Percentiles rank a stretch among this genome's conserved stretches.
Conservation (phyloP, 2,797 vertebrate species). For the Melopsittacus undulatus region DNA sequence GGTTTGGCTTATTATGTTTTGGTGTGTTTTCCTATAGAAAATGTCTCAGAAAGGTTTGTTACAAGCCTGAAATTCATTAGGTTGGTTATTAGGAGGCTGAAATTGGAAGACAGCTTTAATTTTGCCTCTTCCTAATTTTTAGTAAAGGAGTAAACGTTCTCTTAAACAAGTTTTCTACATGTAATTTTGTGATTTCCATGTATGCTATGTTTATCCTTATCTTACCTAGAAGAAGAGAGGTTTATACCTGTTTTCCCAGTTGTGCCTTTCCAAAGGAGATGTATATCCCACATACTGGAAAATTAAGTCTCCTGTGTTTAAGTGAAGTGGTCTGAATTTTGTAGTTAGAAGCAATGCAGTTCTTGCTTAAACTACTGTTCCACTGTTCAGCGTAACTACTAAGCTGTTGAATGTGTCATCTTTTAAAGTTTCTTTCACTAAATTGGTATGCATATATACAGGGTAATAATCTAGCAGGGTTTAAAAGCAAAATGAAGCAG, state of each 20-base stretch:
- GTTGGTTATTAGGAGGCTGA: neutral
- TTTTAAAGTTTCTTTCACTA: neutral
- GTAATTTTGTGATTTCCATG: neutral
- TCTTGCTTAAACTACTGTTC: neutral
- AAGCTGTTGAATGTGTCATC: neutral
- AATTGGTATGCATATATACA: fast-evolving
- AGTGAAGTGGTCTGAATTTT: neutral
- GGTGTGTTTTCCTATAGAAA: neutral
- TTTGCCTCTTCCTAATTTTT: neutral
- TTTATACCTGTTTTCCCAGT: neutral
- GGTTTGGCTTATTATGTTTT: neutral
- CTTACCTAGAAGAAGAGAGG: neutral
- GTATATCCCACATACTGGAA: neutral
- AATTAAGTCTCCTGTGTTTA: neutral
- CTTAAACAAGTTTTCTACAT: neutral
- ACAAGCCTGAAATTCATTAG: neutral
- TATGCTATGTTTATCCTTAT: neutral
- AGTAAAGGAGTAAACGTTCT: neutral
- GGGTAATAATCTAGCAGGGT: neutral
- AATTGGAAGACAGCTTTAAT: neutral
- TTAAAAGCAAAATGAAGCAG: neutral
- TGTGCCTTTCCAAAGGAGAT: neutral
- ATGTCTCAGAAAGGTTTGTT: neutral
- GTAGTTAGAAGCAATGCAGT: neutral
- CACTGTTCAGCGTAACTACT: neutral